A percentile compares a stretch with the other conserved stretches of the same genome.
phyloP scores from a whole-genome alignment of 2,113 vertebrate species.

The Poeciliopsis prolifica region DNA sequence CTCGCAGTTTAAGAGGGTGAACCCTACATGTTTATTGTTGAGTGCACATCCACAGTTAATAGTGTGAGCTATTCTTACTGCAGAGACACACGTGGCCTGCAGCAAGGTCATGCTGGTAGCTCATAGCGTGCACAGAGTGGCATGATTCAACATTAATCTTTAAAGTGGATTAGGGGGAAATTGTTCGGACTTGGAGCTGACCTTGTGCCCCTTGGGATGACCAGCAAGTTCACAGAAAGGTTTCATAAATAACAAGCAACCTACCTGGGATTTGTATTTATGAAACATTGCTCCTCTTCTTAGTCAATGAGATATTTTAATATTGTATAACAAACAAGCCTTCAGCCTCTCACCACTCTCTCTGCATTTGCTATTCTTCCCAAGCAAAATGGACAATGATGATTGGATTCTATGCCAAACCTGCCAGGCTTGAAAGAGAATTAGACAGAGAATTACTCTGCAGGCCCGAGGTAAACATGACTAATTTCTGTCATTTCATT shows the following conservation, averaged over 20 bases:
- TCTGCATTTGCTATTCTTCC: conserved; percentile 18
- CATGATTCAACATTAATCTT: conserved; percentile 71
- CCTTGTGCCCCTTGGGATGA: conserved; percentile 34
- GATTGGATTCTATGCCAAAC: conserved; percentile 61
- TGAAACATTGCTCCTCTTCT: conserved; percentile 28
- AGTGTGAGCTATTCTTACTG: background rate
- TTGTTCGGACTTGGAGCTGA: conserved; percentile 44
- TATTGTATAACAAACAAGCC: conserved; percentile 16
- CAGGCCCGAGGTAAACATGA: conserved; percentile 51
- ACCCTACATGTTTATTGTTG: conserved; percentile 5
- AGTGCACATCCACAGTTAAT: conserved; percentile 17
- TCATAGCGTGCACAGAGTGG: conserved; percentile 43
- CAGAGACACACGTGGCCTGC: conserved; percentile 11
- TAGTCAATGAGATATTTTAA: conserved; percentile 25
- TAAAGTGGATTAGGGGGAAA: conserved; percentile 64
- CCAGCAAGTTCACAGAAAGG: conserved; percentile 26
- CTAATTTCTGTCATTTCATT: conserved; percentile 32
- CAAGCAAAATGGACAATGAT: conserved; percentile 51
- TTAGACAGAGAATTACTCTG: conserved; percentile 49
- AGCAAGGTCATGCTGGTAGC: conserved; percentile 41
- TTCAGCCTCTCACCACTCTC: background rate
- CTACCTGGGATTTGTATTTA: conserved; percentile 40
- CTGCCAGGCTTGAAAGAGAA: conserved; percentile 51
- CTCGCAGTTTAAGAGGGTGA: background rate
- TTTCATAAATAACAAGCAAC: conserved; percentile 45